Base-by-base conservation (phyloP, 2,888 invertebrate genomes). In the Choreutis nemorana region DNA sequence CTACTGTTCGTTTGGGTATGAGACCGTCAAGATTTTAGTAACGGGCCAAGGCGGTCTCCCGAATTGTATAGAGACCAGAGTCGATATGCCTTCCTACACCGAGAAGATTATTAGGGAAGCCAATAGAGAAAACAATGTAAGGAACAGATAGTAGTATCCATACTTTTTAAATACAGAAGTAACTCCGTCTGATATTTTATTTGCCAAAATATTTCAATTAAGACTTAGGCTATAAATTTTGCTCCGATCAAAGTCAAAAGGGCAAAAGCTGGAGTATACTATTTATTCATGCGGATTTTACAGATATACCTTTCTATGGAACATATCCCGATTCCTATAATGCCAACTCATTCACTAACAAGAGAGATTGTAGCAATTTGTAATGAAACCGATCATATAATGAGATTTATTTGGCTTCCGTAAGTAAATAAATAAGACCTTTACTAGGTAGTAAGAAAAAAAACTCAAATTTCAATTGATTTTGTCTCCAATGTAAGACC, bases 351-450 rank as follows among this genome's bases (percentile, higher is more conserved):
- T 41, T 73, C 73, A 0, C 42, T 75, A 5, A 53, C 59, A 3
- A 60, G 77, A 38, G 75, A 78, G 20, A 53, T 77, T 18, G 44
- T 78, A 38, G 56, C 63, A 3, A 61, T 79, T 32, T 67, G 57
- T 35, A 79, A 79, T 37, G 60, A 75, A 20, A 77, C 78, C 1
- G 62, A 78, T 5, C 60, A 71, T 29, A 31, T 61, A 1, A 55
- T 73, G 33, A 50, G 75, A 32, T 78, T 73, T 41, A 78, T 75
- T 44, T 79, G 79, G 79, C 36, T 78, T 14, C 77, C 77, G 79
- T 79, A 50, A 71, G 72, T 62, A 16, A 21, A 26, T n/a, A n/a
- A n/a, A n/a, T n/a, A n/a, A n/a, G n/a, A n/a, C n/a, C n/a, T n/a
- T n/a, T n/a, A n/a, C n/a, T n/a, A n/a, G n/a, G n/a, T n/a, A n/a